Percentiles rank a stretch among this genome's conserved stretches.
These are phyloP conservation scores for Embidobia sp. DNA, from an alignment of 2,888 invertebrate species.

Conservation along the genomic window DNA sequence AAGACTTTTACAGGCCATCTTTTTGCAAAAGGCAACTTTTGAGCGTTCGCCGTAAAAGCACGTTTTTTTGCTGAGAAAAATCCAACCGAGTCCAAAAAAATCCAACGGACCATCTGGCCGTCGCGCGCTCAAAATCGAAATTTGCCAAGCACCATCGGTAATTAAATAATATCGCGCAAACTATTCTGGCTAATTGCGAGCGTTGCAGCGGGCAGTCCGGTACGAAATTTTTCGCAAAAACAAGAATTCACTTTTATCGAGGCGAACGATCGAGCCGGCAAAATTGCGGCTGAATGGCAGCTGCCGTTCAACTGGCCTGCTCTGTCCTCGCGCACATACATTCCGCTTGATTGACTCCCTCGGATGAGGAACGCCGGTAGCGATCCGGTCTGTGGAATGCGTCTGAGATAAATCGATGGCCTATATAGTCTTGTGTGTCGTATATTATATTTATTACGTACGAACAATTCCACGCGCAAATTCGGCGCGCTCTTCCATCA, in stretches of 20 bases:
- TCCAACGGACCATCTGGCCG: no score
- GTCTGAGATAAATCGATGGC: constrained; percentile 68
- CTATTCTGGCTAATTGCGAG: constrained; percentile 36
- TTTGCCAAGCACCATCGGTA: background rate
- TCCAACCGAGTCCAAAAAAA: background rate
- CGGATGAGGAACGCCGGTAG: constrained; percentile 68
- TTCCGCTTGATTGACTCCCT: constrained; percentile 75
- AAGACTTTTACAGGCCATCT: no score
- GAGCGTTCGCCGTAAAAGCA: no score
- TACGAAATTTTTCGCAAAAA: constrained; percentile 57
- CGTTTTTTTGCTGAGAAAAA: no score
- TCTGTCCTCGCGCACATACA: constrained; percentile 69
- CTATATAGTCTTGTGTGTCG: constrained; percentile 47
- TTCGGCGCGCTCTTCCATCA: constrained; percentile 20
- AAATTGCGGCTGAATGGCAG: constrained; percentile 57
- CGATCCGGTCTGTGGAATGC: constrained; percentile 69
- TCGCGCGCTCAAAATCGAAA: no score
- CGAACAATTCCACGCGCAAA: constrained; percentile 20
- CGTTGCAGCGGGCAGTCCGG: constrained; percentile 6
- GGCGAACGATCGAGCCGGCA: constrained; percentile 41
- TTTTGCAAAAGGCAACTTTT: no score
- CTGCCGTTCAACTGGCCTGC: constrained; percentile 71
- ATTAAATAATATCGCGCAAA: constrained; percentile 37
- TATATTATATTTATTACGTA: constrained; percentile 39
- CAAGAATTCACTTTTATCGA: constrained; percentile 52